phyloP scores from a whole-genome alignment of 2,113 vertebrate genomes.

The Pelobates fuscus region DNA sequence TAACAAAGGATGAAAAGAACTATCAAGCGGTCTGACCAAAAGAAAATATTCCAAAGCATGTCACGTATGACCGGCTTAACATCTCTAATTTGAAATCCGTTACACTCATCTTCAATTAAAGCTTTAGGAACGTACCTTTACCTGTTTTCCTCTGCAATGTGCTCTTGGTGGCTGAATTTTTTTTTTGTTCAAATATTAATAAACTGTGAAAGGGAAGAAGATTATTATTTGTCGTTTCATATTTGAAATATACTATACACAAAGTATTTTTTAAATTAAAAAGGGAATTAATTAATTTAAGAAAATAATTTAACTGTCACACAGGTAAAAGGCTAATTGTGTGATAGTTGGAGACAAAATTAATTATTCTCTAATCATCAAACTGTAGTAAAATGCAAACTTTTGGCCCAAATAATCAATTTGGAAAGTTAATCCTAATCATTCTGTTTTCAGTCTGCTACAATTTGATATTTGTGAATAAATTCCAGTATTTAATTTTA shows the following conservation, averaged over 20 bases:
- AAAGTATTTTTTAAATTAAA: not conserved
- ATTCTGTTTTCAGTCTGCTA: too few species aligned
- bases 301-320: too few species aligned
- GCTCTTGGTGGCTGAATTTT: conserved; percentile 79
- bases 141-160: conserved; percentile 78
- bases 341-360: too few species aligned
- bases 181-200: conserved; percentile 81
- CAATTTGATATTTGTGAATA: too few species aligned
- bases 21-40: conserved; percentile 86
- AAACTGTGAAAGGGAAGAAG: conserved; percentile 71
- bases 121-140: conserved; percentile 90
- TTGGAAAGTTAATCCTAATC: too few species aligned
- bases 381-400: too few species aligned
- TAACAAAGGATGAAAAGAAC: conserved; percentile 99
- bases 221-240: conserved; percentile 67
- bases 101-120: conserved; percentile 91
- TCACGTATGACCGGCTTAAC: conserved; percentile 91
- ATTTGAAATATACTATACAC: conserved; percentile 65
- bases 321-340: too few species aligned
- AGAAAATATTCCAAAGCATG: conserved; percentile 93
- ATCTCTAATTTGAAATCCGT: conserved; percentile 92
- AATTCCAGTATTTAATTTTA: too few species aligned
- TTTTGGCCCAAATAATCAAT: too few species aligned
- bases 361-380: too few species aligned
- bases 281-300: too few species aligned